A percentile compares a stretch with the other conserved stretches of the same genome.
These are phyloP conservation scores for Microplitis mediator DNA, from an alignment of 1,140 invertebrate species.

Conservation along the genomic window DNA sequence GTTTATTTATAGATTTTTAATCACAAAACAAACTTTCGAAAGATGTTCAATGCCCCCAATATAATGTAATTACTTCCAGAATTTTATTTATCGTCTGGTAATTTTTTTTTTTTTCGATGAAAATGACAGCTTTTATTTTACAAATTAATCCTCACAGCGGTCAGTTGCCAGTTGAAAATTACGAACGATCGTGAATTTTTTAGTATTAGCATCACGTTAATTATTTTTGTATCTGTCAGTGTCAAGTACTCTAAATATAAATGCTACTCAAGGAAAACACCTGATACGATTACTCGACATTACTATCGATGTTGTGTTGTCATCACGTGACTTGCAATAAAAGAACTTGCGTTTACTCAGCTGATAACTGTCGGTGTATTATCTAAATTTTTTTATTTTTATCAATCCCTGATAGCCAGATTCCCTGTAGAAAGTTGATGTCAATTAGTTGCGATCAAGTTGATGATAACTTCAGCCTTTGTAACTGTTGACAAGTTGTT, in stretches of 20 bases:
- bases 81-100: too few relatives aligned
- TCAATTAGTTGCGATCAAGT: too few relatives aligned
- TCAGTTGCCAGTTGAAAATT: background rate
- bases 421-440: too few relatives aligned
- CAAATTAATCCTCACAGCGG: background rate
- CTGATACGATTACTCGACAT: background rate
- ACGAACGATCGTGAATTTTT: background rate
- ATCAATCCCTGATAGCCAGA: too few relatives aligned
- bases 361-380: background rate
- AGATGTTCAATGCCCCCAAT: too few relatives aligned
- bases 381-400: background rate
- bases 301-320: background rate
- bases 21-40: too few relatives aligned
- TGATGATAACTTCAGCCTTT: too few relatives aligned
- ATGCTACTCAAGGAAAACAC: background rate
- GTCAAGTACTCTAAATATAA: conserved; percentile 22
- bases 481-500: too few relatives aligned
- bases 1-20: too few relatives aligned
- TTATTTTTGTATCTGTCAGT: conserved; percentile 25
- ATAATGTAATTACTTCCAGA: too few relatives aligned
- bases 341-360: background rate
- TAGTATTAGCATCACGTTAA: background rate
- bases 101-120: too few relatives aligned
- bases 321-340: background rate
- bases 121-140: too few relatives aligned